Percentiles rank a stretch among this genome's conserved stretches.
These are phyloP conservation scores for Crotophaga sulcirostris DNA, from an alignment of 2,113 vertebrate genomes.

Conservation along the genomic window DNA sequence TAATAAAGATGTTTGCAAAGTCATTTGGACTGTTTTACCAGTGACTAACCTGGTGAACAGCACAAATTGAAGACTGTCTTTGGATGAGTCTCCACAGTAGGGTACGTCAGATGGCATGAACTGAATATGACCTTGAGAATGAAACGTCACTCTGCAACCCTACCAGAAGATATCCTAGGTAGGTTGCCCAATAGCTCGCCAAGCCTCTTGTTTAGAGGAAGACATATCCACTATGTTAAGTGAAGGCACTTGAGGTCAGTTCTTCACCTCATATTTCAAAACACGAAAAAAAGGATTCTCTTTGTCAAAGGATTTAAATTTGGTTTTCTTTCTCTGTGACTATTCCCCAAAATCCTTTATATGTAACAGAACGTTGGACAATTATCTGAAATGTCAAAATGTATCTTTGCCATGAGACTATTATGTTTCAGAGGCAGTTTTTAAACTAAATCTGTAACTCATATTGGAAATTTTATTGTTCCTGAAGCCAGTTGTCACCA, in stretches of 20 bases:
- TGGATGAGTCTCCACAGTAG: background rate
- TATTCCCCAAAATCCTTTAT: background rate
- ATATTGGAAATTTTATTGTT: background rate
- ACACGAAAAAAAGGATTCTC: background rate
- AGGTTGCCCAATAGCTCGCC: background rate
- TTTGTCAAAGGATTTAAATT: background rate
- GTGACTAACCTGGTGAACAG: background rate
- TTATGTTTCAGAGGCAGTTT: background rate
- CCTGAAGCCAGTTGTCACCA: background rate
- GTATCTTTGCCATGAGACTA: background rate
- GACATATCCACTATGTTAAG: background rate
- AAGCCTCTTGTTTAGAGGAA: background rate
- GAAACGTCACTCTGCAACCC: background rate
- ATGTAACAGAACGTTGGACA: background rate
- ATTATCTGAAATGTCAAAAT: background rate
- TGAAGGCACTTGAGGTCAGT: background rate
- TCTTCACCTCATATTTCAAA: background rate
- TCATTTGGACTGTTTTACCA: background rate
- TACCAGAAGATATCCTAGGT: background rate
- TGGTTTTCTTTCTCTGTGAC: background rate
- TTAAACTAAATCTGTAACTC: background rate
- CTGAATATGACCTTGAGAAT: background rate
- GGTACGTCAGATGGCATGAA: background rate
- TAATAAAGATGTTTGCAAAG: background rate
- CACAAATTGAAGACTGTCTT: background rate